A percentile compares a stretch with the other conserved stretches of the same genome.
Evolutionary conservation across 2,797 vertebrate genomes (phyloP).

Genomic region (Anolis apletophallus): DNA sequence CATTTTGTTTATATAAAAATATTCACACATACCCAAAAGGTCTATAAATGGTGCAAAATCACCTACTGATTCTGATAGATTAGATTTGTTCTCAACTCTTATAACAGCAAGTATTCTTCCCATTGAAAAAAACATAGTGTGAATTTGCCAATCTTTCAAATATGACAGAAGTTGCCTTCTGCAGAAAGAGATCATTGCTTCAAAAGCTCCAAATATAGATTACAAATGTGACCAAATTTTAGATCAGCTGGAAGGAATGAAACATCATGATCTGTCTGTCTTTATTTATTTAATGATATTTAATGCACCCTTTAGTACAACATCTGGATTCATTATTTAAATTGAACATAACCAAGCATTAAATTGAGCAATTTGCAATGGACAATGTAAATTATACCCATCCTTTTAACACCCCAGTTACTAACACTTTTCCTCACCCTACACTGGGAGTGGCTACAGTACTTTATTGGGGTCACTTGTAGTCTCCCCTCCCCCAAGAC

Average conservation of each 20-base stretch:
- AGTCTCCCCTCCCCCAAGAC: too few relatives aligned
- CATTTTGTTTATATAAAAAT: conserved; percentile 22
- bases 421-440: neutral
- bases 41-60: conserved; percentile 34
- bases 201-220: neutral
- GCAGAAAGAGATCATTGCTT: neutral
- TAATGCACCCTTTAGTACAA: conserved; percentile 51
- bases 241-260: conserved; percentile 42
- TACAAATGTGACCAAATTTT: neutral
- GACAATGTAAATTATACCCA: conserved; percentile 52
- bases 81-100: neutral
- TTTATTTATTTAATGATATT: conserved; percentile 71
- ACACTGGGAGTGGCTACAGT: neutral
- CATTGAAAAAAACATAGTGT: neutral
- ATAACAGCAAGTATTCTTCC: conserved; percentile 21
- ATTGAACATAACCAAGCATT: conserved; percentile 67
- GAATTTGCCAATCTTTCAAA: neutral
- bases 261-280: conserved; percentile 26
- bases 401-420: neutral
- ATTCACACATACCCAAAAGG: neutral
- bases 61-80: neutral
- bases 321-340: conserved; percentile 64
- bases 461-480: too few relatives aligned
- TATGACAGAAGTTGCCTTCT: conserved; percentile 18
- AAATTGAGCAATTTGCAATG: conserved; percentile 60